A percentile compares a stretch with the other conserved stretches of the same genome.
These are phyloP conservation scores for Camarhynchus parvulus DNA, from an alignment of 2,113 vertebrate genomes.

Conservation along the genomic window DNA sequence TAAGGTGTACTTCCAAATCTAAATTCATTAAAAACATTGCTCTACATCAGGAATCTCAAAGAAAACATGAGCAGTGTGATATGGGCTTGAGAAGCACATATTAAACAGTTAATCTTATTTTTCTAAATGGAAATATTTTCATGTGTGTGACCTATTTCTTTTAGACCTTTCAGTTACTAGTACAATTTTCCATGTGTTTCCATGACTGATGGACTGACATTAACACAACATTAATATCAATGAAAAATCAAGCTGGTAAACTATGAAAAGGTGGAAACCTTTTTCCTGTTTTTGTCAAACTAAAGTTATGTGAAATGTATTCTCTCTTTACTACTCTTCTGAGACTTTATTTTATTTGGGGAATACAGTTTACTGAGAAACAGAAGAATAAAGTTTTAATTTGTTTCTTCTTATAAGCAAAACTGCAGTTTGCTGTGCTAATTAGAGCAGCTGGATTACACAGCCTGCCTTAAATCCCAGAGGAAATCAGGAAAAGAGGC, in stretches of 20 bases:
- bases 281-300: background rate
- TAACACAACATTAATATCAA: background rate
- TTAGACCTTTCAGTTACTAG: background rate
- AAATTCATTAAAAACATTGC: background rate
- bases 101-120: background rate
- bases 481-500: constrained; percentile 55
- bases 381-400: constrained; percentile 21
- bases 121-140: background rate
- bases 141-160: background rate
- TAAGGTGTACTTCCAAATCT: background rate
- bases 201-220: background rate
- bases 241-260: background rate
- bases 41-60: background rate
- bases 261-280: background rate
- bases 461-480: constrained; percentile 30
- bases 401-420: constrained; percentile 46
- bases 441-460: constrained; percentile 64
- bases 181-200: background rate
- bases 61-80: background rate
- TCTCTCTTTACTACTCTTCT: background rate
- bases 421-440: constrained; percentile 54
- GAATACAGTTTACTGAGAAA: constrained; percentile 5
- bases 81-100: background rate
- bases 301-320: background rate
- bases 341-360: background rate